A percentile compares a stretch with the other conserved stretches of the same genome.
Conservation (phyloP, 2,888 invertebrate species). For the Spatulosminthurus flaviceps region DNA sequence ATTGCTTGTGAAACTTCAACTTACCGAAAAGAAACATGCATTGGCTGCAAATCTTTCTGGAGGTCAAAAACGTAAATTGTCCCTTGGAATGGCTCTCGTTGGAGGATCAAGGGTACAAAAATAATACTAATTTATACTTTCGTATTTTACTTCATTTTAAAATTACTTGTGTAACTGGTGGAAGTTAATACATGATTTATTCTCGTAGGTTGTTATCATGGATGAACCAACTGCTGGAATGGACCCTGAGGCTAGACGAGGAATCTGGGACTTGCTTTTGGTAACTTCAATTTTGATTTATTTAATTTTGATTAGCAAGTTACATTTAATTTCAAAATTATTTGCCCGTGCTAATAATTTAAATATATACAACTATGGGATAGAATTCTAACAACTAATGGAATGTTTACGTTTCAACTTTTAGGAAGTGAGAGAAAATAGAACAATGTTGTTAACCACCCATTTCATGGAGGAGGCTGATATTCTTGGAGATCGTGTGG, state of each 20-base stretch:
- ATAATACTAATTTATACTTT: too few species aligned
- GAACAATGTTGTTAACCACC: constrained; percentile 87
- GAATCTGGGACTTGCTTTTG: constrained; percentile 65
- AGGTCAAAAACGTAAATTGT: constrained; percentile 92
- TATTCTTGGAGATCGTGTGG: constrained; percentile 84
- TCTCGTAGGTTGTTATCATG: constrained; percentile 68
- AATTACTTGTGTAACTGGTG: too few species aligned
- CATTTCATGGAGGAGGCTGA: constrained; percentile 98
- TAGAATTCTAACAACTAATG: too few species aligned
- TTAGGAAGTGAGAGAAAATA: constrained; percentile 71
- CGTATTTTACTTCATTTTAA: too few species aligned
- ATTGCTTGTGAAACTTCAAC: constrained; percentile 73
- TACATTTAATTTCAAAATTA: too few species aligned
- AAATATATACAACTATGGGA: too few species aligned
- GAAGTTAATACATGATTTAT: not conserved
- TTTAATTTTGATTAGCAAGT: not conserved
- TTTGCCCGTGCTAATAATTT: too few species aligned
- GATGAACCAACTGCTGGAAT: constrained; percentile 70
- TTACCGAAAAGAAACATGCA: constrained; percentile 73
- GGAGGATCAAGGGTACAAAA: constrained; percentile 76
- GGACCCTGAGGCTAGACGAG: constrained; percentile 71
- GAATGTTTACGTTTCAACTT: too few species aligned
- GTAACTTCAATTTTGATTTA: constrained; percentile 45
- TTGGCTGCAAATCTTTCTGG: constrained; percentile 79
- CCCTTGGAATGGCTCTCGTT: constrained; percentile 85